phyloP scores from a whole-genome alignment of 1,140 invertebrate genomes.

The Cephus cinctus region DNA sequence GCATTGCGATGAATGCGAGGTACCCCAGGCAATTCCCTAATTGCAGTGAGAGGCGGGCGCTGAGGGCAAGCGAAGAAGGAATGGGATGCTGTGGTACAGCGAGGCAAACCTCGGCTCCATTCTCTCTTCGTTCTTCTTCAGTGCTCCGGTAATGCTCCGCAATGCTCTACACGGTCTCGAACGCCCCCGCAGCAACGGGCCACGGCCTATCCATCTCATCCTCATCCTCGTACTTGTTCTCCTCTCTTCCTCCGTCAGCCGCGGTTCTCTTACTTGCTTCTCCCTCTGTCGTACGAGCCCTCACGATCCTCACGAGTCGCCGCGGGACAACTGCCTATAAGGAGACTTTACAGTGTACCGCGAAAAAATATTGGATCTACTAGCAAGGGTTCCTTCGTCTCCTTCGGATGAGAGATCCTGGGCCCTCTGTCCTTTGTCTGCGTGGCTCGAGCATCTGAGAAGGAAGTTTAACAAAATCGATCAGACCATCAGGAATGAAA shows the following conservation, averaged over 20 bases:
- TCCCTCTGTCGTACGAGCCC: slow-evolving; percentile 2
- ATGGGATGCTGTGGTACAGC: neutral
- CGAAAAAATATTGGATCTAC: neutral
- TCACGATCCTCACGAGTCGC: slow-evolving; percentile 44
- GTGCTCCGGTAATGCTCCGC: no score
- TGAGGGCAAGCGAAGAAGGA: neutral
- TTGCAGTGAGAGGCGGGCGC: slow-evolving; percentile 7
- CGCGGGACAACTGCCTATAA: slow-evolving; percentile 27
- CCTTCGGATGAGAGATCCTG: neutral
- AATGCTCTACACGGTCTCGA: neutral
- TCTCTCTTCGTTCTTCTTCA: neutral
- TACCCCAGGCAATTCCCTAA: slow-evolving; percentile 10
- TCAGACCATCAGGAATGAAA: no score
- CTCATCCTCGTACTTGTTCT: no score
- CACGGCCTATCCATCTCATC: no score
- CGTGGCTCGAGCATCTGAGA: no score
- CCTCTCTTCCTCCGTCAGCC: neutral
- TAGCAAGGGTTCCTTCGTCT: neutral
- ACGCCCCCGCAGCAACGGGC: neutral
- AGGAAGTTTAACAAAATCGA: no score
- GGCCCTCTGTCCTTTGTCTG: no score
- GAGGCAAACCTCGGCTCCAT: neutral
- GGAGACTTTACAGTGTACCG: slow-evolving; percentile 22
- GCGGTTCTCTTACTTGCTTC: neutral
- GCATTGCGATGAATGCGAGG: slow-evolving; percentile 3